These are phyloP conservation scores for Apostichopus leukothele DNA, from an alignment of 53 echinoderm and acorn worm genomes.

Conservation along the genomic window DNA sequence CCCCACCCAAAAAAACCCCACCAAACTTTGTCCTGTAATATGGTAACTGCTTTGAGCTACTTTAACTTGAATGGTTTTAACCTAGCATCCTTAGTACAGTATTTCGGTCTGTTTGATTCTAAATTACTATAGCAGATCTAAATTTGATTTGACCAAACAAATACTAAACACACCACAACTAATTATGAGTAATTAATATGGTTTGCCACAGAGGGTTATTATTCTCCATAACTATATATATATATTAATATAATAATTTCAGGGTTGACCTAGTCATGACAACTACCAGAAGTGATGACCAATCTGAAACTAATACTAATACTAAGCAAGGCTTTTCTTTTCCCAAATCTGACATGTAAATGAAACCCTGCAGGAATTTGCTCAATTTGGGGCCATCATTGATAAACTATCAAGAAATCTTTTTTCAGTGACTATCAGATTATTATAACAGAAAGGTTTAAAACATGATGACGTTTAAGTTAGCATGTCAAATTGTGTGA, in stretches of 20 bases:
- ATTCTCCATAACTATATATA: neutral
- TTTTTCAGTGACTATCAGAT: no score
- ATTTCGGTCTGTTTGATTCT: no score
- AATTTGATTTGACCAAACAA: neutral
- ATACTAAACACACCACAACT: neutral
- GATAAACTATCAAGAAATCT: neutral
- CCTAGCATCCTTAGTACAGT: no score
- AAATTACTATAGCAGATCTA: neutral
- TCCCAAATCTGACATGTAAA: neutral
- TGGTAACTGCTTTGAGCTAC: neutral
- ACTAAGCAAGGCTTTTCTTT: neutral
- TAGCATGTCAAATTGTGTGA: no score
- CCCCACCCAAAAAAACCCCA: no score
- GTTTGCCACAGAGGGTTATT: neutral
- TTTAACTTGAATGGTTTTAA: neutral
- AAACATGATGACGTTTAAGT: no score
- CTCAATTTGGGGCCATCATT: neutral
- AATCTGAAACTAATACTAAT: neutral
- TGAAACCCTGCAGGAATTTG: neutral
- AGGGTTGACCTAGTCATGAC: no score
- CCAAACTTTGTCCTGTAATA: neutral
- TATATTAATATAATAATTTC: neutral
- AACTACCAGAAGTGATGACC: neutral
- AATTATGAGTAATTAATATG: neutral
- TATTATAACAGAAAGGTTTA: no score